Conservation (phyloP, 2,797 vertebrate species). For the Onychomys torridus region DNA sequence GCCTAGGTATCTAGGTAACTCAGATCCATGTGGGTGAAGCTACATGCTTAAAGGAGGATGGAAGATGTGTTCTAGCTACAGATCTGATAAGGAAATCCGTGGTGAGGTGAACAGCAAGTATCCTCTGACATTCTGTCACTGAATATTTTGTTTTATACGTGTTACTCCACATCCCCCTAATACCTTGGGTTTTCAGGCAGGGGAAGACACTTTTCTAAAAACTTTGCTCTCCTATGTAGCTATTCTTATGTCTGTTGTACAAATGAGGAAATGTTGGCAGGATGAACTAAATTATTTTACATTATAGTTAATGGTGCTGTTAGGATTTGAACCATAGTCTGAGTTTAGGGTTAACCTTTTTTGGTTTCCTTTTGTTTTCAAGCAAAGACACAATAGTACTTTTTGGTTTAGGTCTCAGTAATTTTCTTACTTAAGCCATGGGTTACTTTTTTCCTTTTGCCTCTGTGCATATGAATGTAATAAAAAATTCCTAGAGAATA, state of each 20-base stretch:
- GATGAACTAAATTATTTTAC: not conserved
- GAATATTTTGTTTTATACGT: not conserved
- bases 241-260: not conserved
- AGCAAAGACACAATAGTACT: not conserved
- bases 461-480: not conserved
- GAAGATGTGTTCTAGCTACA: not conserved
- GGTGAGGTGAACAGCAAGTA: not conserved
- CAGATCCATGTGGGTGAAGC: not conserved
- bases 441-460: not conserved
- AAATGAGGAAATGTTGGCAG: not conserved
- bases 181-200: no score
- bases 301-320: not conserved
- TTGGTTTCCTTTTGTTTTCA: not conserved
- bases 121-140: not conserved
- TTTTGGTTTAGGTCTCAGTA: not conserved
- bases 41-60: not conserved
- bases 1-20: not conserved
- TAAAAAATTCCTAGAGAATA: not conserved
- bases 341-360: not conserved
- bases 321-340: not conserved
- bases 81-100: not conserved
- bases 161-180: not conserved
- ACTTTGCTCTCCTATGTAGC: not conserved
- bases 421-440: not conserved
- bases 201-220: not conserved